phyloP scores from a whole-genome alignment of 2,888 invertebrate species.

The Drosophila pegasa region DNA sequence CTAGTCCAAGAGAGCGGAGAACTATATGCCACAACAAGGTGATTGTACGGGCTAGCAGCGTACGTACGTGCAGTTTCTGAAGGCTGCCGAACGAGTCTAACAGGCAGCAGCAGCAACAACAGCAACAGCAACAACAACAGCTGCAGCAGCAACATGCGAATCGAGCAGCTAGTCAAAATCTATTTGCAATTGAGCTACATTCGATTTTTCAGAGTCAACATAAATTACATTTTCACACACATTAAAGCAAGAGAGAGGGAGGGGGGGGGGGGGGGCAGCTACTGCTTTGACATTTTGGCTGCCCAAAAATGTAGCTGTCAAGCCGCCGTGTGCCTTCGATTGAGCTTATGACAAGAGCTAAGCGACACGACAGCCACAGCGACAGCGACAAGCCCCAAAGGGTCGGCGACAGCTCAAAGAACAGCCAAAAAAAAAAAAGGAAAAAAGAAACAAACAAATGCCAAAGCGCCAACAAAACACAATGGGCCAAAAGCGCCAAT shows the following conservation, averaged over 20 bases:
- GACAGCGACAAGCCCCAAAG: conserved; percentile 31
- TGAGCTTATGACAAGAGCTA: conserved; percentile 72
- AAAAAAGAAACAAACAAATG: conserved; percentile 19
- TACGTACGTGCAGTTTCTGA: conserved; percentile 74
- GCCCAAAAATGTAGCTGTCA: conserved; percentile 23
- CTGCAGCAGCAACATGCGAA: conserved; percentile 6
- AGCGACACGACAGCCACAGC: conserved; percentile 25
- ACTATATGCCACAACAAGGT: conserved; percentile 50
- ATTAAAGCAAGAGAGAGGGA: not conserved
- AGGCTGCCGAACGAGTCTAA: conserved; percentile 74
- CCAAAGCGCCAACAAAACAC: conserved; percentile 15
- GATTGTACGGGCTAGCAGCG: conserved; percentile 75
- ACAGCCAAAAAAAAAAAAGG: not conserved
- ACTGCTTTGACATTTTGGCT: conserved; percentile 56
- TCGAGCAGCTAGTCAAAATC: conserved; percentile 43
- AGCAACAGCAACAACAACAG: not conserved
- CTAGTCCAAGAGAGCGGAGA: conserved; percentile 37
- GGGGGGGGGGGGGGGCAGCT: not conserved
- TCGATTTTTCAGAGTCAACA: conserved; percentile 78
- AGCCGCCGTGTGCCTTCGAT: conserved; percentile 11
- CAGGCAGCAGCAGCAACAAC: conserved; percentile 22
- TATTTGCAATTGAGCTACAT: conserved; percentile 73
- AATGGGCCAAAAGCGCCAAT: conserved; percentile 1
- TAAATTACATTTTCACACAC: conserved; percentile 72
- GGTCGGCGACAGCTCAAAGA: conserved; percentile 22